Conservation (phyloP, 2,797 vertebrate genomes). For the Huso huso region DNA sequence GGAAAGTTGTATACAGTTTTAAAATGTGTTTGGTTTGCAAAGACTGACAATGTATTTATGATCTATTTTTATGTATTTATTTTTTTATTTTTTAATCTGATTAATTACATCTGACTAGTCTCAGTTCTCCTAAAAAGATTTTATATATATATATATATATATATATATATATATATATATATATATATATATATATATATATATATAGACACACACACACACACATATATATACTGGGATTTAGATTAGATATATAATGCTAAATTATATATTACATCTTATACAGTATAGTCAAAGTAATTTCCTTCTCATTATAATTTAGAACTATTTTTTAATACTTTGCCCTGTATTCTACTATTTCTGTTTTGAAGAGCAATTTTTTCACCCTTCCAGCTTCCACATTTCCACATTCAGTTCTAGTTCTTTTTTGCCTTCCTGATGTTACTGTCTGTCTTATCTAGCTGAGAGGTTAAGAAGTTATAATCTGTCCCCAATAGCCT, state of each 20-base stretch:
- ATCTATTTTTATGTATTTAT: too few species aligned
- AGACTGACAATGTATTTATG: too few species aligned
- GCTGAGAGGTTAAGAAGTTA: conserved; percentile 45
- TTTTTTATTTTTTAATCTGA: too few species aligned
- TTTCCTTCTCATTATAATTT: conserved; percentile 11
- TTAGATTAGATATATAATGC: background rate
- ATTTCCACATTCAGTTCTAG: conserved; percentile 35
- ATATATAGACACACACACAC: too few species aligned
- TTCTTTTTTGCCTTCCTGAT: conserved; percentile 24
- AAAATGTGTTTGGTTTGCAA: too few species aligned
- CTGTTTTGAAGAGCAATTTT: conserved; percentile 33
- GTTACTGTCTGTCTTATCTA: conserved; percentile 49
- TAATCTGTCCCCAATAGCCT: conserved; percentile 60
- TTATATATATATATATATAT: too few species aligned
- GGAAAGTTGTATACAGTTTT: too few species aligned
- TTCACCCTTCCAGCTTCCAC: conserved; percentile 27
- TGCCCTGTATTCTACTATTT: background rate
- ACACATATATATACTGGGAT: too few species aligned
- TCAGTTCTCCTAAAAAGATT: too few species aligned
- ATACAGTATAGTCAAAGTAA: background rate
- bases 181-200: too few species aligned
- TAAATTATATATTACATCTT: conserved; percentile 16
- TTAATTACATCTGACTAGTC: too few species aligned
- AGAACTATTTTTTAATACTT: conserved; percentile 1
- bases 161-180: too few species aligned